These are phyloP conservation scores for Camelus bactrianus DNA, from an alignment of 2,113 vertebrate genomes.

Conservation along the genomic window DNA sequence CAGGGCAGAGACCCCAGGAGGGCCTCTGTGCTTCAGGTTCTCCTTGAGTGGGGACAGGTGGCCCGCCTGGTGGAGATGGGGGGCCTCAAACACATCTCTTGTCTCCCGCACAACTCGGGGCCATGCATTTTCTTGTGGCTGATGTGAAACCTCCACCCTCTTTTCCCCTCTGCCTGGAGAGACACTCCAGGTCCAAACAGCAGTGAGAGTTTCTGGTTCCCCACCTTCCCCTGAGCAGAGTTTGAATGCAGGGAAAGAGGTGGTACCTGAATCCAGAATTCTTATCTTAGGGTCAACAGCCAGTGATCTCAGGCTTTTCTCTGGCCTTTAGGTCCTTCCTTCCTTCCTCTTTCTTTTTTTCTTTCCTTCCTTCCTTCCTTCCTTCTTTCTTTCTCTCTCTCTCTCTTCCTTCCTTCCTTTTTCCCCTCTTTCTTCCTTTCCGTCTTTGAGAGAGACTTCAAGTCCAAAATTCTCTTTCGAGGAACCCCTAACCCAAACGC, in stretches of 20 bases:
- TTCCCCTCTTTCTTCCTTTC: neutral
- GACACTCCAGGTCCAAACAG: neutral
- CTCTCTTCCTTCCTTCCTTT: accelerated
- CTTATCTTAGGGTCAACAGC: neutral
- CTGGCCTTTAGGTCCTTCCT: neutral
- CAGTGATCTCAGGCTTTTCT: neutral
- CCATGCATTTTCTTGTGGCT: neutral
- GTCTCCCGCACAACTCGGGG: neutral
- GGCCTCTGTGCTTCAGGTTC: neutral
- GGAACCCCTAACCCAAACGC: constrained; percentile 68
- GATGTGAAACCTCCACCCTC: neutral
- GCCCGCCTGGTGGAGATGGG: neutral
- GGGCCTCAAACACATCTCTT: neutral
- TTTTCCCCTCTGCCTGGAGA: neutral
- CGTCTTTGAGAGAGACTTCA: constrained; percentile 70
- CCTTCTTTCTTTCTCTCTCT: neutral
- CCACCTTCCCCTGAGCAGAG: neutral
- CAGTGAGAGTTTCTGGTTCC: neutral
- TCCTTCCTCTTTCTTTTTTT: neutral
- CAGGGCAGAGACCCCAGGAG: neutral
- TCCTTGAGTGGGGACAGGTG: neutral
- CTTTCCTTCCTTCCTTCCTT: too few relatives aligned
- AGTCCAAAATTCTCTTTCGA: constrained; percentile 67
- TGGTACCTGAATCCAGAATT: neutral
- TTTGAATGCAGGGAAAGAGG: neutral